phyloP scores from a whole-genome alignment of 2,113 vertebrate genomes.

The Formicarius rufipectus region DNA sequence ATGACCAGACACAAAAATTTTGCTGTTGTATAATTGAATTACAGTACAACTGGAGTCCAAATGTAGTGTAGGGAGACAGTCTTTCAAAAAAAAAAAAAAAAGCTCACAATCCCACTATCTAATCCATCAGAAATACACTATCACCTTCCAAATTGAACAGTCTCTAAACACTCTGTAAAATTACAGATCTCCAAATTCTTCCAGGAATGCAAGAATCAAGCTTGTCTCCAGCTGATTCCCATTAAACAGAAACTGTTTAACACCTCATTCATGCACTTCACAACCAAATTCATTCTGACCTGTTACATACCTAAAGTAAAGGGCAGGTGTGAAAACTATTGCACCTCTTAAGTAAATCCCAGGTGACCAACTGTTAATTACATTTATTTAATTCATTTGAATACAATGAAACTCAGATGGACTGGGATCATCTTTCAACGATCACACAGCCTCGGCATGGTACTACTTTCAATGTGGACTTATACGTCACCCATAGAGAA shows the following conservation, averaged over 20 bases:
- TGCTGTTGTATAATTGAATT: neutral
- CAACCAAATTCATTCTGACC: neutral
- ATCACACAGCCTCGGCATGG: fast-evolving
- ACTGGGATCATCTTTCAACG: neutral
- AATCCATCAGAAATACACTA: neutral
- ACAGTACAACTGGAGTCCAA: neutral
- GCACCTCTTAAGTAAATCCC: neutral
- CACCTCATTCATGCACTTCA: neutral
- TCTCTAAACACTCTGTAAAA: neutral
- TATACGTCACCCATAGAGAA: neutral
- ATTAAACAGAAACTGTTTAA: neutral
- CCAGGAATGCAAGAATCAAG: neutral
- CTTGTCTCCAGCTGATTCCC: neutral
- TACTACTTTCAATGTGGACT: neutral
- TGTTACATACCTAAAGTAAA: neutral
- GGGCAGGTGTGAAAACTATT: neutral
- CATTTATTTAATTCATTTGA: neutral
- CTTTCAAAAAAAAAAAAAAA: neutral
- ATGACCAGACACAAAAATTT: neutral
- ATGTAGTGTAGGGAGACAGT: neutral
- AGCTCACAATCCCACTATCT: neutral
- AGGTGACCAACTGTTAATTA: neutral
- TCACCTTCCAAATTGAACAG: neutral
- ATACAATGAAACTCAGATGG: neutral
- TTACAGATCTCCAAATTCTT: neutral